Conservation (phyloP, 2,113 vertebrate genomes). For the Morone saxatilis region DNA sequence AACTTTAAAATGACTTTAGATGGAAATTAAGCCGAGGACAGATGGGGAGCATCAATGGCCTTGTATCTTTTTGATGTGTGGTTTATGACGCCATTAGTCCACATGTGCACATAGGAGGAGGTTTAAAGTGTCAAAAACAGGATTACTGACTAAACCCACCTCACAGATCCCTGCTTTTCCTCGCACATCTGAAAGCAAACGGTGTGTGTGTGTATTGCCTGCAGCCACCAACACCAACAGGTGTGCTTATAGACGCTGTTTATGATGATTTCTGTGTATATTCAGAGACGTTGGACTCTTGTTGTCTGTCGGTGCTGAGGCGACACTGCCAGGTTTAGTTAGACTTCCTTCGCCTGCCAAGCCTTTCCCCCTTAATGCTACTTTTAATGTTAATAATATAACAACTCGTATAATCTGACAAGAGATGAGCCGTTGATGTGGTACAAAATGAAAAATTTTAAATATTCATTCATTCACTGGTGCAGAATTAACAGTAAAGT, state of each 20-base stretch:
- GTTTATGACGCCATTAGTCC: background rate
- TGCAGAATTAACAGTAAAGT: constrained; percentile 32
- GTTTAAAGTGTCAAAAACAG: constrained; percentile 13
- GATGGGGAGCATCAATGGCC: constrained; percentile 1
- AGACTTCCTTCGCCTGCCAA: background rate
- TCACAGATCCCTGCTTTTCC: constrained; percentile 2
- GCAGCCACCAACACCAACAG: background rate
- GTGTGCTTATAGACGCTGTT: constrained; percentile 11
- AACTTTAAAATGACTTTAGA: background rate
- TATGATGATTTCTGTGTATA: background rate
- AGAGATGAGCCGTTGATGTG: constrained; percentile 16
- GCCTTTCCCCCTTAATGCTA: background rate
- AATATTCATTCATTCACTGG: background rate
- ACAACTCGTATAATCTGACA: constrained; percentile 38
- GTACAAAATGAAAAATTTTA: constrained; percentile 16
- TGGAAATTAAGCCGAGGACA: background rate
- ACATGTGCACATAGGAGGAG: background rate
- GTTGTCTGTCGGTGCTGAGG: background rate
- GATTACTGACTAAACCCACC: constrained; percentile 24
- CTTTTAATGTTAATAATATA: constrained; percentile 51
- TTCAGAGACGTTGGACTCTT: background rate
- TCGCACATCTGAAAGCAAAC: background rate
- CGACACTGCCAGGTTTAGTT: background rate
- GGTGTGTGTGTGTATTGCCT: background rate
- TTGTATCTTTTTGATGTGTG: background rate